Percentiles rank a stretch among this genome's conserved stretches.
Conservation (phyloP, 2,797 vertebrate genomes). For the Pseudotriccus pelzelni region DNA sequence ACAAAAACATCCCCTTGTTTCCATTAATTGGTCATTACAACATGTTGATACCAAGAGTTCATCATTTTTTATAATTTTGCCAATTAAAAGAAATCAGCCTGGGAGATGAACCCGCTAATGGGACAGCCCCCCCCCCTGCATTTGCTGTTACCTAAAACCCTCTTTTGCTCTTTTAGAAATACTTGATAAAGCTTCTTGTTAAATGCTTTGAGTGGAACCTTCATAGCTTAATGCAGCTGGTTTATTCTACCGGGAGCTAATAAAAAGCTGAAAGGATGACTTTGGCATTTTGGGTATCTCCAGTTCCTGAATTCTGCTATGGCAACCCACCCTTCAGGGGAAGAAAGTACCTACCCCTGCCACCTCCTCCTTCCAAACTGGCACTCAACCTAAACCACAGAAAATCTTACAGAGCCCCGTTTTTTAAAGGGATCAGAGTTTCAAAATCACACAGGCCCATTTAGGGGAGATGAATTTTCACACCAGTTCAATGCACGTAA, state of each 20-base stretch:
- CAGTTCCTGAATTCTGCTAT: not conserved
- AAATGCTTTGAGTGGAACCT: not conserved
- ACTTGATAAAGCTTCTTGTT: not conserved
- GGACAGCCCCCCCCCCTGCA: not conserved
- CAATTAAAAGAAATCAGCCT: not conserved
- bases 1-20: conserved; percentile 5
- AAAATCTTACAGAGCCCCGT: not conserved
- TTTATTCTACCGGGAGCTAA: not conserved
- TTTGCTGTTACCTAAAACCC: not conserved
- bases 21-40: conserved; percentile 19
- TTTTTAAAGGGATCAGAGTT: not conserved
- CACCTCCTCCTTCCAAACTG: not conserved
- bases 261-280: not conserved
- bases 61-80: not conserved
- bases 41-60: not conserved
- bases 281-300: not conserved
- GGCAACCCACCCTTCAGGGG: not conserved
- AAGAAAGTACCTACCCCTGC: not conserved
- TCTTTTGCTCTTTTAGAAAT: not conserved
- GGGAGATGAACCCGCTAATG: not conserved
- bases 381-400: not conserved
- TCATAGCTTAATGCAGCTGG: not conserved
- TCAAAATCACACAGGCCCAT: not conserved
- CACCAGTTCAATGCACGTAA: not conserved
- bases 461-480: not conserved